A percentile compares a stretch with the other conserved stretches of the same genome.
These are phyloP conservation scores for Corythornis cristatus DNA, from an alignment of 2,113 vertebrate species.

Conservation along the genomic window DNA sequence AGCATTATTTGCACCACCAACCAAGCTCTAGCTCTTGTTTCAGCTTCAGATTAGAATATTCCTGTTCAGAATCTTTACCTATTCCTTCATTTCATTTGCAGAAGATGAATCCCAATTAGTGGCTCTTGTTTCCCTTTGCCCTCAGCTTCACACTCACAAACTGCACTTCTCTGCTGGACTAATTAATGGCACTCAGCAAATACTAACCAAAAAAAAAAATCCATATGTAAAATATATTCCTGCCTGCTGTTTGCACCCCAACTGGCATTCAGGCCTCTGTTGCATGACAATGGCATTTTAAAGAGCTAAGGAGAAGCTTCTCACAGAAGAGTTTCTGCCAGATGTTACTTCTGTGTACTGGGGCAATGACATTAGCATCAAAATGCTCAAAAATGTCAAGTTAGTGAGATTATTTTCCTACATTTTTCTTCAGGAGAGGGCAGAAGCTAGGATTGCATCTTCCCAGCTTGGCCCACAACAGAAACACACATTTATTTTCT, in stretches of 20 bases:
- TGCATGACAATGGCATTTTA: neutral
- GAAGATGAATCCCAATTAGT: neutral
- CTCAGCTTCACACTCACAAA: neutral
- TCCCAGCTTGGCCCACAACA: neutral
- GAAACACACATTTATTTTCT: neutral
- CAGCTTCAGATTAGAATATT: neutral
- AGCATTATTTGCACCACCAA: neutral
- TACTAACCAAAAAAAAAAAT: neutral
- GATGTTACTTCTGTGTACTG: neutral
- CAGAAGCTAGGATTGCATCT: neutral
- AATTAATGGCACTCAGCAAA: neutral
- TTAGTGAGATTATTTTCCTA: neutral
- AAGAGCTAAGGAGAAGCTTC: neutral
- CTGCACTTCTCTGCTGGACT: neutral
- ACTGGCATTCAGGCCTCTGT: neutral
- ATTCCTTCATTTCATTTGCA: neutral
- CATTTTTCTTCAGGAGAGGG: neutral
- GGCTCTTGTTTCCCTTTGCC: neutral
- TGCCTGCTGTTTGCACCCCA: neutral
- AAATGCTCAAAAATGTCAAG: neutral
- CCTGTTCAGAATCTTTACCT: neutral
- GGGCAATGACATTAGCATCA: neutral
- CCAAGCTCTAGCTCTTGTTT: neutral
- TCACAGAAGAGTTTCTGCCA: neutral
- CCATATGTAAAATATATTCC: neutral